A percentile compares a stretch with the other conserved stretches of the same genome.
These are phyloP conservation scores for Pammene fasciana DNA, from an alignment of 2,888 invertebrate genomes.

Conservation along the genomic window DNA sequence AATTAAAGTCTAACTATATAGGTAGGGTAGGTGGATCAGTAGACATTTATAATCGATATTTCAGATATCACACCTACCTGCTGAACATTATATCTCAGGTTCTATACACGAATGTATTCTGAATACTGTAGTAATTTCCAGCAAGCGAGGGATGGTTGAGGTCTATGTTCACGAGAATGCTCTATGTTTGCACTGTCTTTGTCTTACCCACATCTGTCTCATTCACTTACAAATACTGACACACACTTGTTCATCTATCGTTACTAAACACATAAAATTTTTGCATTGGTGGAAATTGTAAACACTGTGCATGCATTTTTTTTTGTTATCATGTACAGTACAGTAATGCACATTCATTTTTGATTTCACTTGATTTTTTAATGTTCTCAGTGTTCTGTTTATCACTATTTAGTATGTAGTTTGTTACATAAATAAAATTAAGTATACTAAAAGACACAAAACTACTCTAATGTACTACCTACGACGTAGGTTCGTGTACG, in stretches of 20 bases:
- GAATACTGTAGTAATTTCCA: conserved; percentile 53
- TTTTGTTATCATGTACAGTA: background rate
- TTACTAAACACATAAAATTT: background rate
- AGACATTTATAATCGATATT: too few relatives aligned
- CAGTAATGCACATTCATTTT: background rate
- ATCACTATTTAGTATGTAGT: too few relatives aligned
- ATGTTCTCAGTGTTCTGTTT: too few relatives aligned
- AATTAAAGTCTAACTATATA: too few relatives aligned
- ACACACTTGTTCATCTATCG: background rate
- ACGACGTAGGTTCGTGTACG: background rate
- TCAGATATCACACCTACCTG: too few relatives aligned
- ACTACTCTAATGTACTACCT: background rate
- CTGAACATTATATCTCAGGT: background rate
- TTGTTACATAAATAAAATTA: too few relatives aligned
- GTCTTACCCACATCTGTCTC: conserved; percentile 46
- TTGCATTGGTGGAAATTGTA: too few relatives aligned
- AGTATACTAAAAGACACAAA: too few relatives aligned
- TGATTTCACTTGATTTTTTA: too few relatives aligned
- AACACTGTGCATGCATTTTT: too few relatives aligned
- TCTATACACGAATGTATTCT: background rate
- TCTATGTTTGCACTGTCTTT: conserved; percentile 72
- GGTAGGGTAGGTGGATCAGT: too few relatives aligned
- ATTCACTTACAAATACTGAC: conserved; percentile 25
- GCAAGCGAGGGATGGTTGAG: conserved; percentile 57
- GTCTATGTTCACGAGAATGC: conserved; percentile 58